A percentile compares a stretch with the other conserved stretches of the same genome.
phyloP scores from a whole-genome alignment of 2,797 vertebrate species.

The Sebastes kiyomatsui region DNA sequence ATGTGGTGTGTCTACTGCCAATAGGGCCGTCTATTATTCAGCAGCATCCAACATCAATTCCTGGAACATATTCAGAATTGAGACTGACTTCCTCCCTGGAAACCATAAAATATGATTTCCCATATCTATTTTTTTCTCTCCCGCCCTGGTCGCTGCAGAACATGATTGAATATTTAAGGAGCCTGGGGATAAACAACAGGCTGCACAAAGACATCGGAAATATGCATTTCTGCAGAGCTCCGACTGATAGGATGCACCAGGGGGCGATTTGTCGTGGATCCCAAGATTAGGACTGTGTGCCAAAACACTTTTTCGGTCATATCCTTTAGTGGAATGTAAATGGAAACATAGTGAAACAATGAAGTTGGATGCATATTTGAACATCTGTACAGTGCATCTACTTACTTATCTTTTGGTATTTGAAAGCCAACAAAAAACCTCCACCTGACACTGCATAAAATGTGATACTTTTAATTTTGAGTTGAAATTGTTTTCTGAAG shows the following conservation, averaged over 20 bases:
- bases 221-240: conserved; percentile 37
- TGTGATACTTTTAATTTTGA: not conserved
- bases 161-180: conserved; percentile 63
- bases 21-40: conserved; percentile 41
- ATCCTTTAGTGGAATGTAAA: conserved; percentile 8
- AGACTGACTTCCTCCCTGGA: conserved; percentile 40
- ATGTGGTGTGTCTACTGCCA: conserved; percentile 24
- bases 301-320: conserved; percentile 7
- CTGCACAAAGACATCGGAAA: conserved; percentile 46
- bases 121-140: conserved; percentile 35
- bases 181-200: conserved; percentile 48
- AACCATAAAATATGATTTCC: conserved; percentile 61
- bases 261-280: conserved; percentile 40
- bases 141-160: conserved; percentile 28
- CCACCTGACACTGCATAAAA: not conserved
- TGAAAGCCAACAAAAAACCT: not conserved
- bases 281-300: conserved; percentile 16
- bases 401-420: not conserved
- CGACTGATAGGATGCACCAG: conserved; percentile 39
- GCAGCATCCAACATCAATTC: conserved; percentile 37
- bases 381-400: not conserved
- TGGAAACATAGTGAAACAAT: conserved; percentile 13
- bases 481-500: not conserved
- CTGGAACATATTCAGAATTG: conserved; percentile 45
- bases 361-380: not conserved